These are phyloP conservation scores for Drosophila seclusa DNA, from an alignment of 2,888 invertebrate species.

Conservation along the genomic window DNA sequence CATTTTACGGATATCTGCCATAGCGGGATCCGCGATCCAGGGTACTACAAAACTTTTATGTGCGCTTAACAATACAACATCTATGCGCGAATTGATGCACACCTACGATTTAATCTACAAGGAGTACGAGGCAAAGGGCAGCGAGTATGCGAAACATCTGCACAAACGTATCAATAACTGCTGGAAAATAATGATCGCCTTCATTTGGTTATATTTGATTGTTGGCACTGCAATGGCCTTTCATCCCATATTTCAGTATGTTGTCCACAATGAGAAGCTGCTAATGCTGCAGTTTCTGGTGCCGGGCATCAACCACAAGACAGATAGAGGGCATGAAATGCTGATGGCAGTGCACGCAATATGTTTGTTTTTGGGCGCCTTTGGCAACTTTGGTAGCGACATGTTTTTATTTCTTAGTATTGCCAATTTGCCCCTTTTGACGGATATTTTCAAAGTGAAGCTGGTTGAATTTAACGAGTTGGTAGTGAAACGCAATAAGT, in stretches of 20 bases:
- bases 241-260: slow-evolving; percentile 47
- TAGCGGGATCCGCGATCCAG: slow-evolving; percentile 59
- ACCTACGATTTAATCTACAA: slow-evolving; percentile 55
- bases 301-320: slow-evolving; percentile 59
- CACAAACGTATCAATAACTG: slow-evolving; percentile 35
- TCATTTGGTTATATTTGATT: slow-evolving; percentile 37
- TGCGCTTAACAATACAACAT: neutral
- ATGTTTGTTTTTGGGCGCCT: slow-evolving; percentile 51
- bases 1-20: slow-evolving; percentile 58
- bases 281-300: slow-evolving; percentile 67
- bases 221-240: slow-evolving; percentile 2
- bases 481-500: neutral
- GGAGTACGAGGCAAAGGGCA: slow-evolving; percentile 53
- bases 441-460: slow-evolving; percentile 67
- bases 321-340: slow-evolving; percentile 50
- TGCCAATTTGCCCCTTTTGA: slow-evolving; percentile 65
- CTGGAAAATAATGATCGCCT: slow-evolving; percentile 40
- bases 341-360: slow-evolving; percentile 40
- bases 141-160: slow-evolving; percentile 48
- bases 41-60: slow-evolving; percentile 10
- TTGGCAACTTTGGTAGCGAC: slow-evolving; percentile 74
- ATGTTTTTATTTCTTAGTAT: slow-evolving; percentile 71
- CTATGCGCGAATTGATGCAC: slow-evolving; percentile 33
- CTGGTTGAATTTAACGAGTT: slow-evolving; percentile 61
- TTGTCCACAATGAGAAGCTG: slow-evolving; percentile 42